These are phyloP conservation scores for Suillia variegata DNA, from an alignment of 2,888 invertebrate genomes.

Conservation along the genomic window DNA sequence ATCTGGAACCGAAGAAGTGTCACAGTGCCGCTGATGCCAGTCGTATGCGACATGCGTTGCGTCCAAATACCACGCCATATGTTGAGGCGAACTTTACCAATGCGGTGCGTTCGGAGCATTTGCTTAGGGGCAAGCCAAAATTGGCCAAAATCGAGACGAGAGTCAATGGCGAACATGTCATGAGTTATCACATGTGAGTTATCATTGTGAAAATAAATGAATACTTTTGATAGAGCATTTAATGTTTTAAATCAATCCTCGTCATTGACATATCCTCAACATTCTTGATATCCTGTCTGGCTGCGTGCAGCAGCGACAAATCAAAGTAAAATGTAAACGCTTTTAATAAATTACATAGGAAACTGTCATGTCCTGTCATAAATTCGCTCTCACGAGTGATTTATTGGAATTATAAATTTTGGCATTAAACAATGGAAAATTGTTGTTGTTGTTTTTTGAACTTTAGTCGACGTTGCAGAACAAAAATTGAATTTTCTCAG, in stretches of 20 bases:
- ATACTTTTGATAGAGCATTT: not conserved
- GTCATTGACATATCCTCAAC: too few relatives aligned
- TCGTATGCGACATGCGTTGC: not conserved
- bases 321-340: slow-evolving; percentile 11
- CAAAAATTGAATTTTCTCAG: not conserved
- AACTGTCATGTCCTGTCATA: slow-evolving; percentile 25
- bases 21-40: slow-evolving; percentile 33
- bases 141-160: slow-evolving; percentile 44
- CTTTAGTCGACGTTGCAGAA: too few relatives aligned
- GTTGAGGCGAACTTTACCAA: slow-evolving; percentile 68
- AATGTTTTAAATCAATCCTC: too few relatives aligned
- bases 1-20: slow-evolving; percentile 38
- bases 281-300: too few relatives aligned
- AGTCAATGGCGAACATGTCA: too few relatives aligned
- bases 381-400: slow-evolving; percentile 28
- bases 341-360: slow-evolving; percentile 21
- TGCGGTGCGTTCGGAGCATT: slow-evolving; percentile 61
- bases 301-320: slow-evolving; percentile 11
- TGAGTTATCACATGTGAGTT: slow-evolving; percentile 12
- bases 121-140: slow-evolving; percentile 40
- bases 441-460: not conserved
- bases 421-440: slow-evolving; percentile 10
- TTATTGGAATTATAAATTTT: slow-evolving; percentile 28
- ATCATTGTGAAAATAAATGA: too few relatives aligned
- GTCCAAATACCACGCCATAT: slow-evolving; percentile 56